phyloP scores from a whole-genome alignment of 2,797 vertebrate species.

The Thalassophryne amazonica region DNA sequence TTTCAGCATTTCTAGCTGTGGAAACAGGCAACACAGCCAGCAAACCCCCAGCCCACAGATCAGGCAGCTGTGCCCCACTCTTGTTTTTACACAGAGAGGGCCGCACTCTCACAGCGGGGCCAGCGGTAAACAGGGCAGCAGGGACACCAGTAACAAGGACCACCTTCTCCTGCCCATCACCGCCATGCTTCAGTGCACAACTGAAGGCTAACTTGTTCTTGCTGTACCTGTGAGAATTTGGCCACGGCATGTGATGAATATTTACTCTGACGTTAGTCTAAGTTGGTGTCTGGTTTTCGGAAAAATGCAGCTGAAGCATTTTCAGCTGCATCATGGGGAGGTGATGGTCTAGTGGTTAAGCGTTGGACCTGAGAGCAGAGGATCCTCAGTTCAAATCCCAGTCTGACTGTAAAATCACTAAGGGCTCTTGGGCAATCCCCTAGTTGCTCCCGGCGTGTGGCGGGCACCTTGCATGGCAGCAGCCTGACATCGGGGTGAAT shows the following conservation, averaged over 20 bases:
- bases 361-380: too few species aligned
- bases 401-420: too few species aligned
- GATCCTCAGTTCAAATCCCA: too few species aligned
- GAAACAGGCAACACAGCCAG: constrained; percentile 42
- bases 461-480: too few species aligned
- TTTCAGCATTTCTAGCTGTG: constrained; percentile 57
- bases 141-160: constrained; percentile 14
- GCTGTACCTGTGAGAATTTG: constrained; percentile 52
- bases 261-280: constrained; percentile 42
- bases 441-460: constrained; percentile 10
- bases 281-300: constrained; percentile 21
- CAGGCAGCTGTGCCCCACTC: constrained; percentile 22
- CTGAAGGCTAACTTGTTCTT: constrained; percentile 54
- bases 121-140: constrained; percentile 4
- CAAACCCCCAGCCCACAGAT: background rate
- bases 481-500: too few species aligned
- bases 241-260: constrained; percentile 51
- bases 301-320: constrained; percentile 19
- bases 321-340: too few species aligned
- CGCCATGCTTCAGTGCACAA: constrained; percentile 36
- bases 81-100: constrained; percentile 12
- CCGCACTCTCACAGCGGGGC: constrained; percentile 4
- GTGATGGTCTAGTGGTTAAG: too few species aligned
- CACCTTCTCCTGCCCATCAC: constrained; percentile 43
- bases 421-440: constrained; percentile 26